A percentile compares a stretch with the other conserved stretches of the same genome.
phyloP scores from a whole-genome alignment of 2,888 invertebrate genomes.

The Brenthis ino region DNA sequence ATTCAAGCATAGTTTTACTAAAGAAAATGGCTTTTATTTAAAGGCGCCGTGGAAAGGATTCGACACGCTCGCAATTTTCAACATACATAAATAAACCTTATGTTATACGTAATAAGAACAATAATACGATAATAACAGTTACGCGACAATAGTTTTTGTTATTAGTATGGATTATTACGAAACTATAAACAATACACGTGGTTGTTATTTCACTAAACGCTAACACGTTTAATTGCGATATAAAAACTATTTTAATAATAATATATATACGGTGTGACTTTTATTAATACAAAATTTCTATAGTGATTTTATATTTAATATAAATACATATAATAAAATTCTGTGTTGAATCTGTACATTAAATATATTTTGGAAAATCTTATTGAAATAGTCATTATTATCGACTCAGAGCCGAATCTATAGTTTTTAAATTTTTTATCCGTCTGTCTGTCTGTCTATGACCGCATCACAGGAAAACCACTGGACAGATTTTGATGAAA shows the following conservation, averaged over 20 bases:
- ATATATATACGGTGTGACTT: too few relatives aligned
- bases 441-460: too few relatives aligned
- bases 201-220: conserved; percentile 7
- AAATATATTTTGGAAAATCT: too few relatives aligned
- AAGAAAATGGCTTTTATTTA: conserved; percentile 27
- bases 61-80: conserved; percentile 18
- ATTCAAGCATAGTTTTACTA: conserved; percentile 9
- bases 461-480: too few relatives aligned
- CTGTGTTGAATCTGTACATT: too few relatives aligned
- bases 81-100: neutral
- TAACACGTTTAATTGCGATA: conserved; percentile 12
- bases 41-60: conserved; percentile 32
- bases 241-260: conserved; percentile 25
- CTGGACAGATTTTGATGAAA: too few relatives aligned
- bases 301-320: too few relatives aligned
- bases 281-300: too few relatives aligned
- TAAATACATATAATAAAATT: too few relatives aligned
- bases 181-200: conserved; percentile 18
- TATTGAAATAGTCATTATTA: too few relatives aligned
- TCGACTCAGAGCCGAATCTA: too few relatives aligned
- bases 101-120: neutral
- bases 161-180: conserved; percentile 17
- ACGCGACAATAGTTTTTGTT: conserved; percentile 12
- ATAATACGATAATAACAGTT: conserved; percentile 2
- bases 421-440: too few relatives aligned